Evolutionary conservation across 2,797 vertebrate genomes (phyloP), one percentile per base, ranked within the genome.

Genomic region (Oryzias sinensis): DNA sequence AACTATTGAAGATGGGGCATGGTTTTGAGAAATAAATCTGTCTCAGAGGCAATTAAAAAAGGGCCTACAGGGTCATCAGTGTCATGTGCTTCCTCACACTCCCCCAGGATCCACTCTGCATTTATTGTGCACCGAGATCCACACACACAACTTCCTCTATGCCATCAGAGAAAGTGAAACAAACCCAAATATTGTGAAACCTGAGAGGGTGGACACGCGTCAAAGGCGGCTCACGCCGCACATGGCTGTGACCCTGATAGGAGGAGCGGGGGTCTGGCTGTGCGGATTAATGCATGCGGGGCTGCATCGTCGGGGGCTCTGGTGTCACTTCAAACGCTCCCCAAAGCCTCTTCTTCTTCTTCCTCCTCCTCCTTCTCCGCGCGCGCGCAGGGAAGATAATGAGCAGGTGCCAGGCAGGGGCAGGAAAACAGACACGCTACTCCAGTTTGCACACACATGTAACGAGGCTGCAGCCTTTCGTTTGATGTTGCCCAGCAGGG

Each of bases 401-500:
- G 81, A 85, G 87, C 88, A 89, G 88, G 88, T 91, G 88, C 82
- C 87, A 85, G 75, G 65, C 87, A 85, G 75, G 65, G 72, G 80
- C 79, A 14, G 79, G 58, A 72, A 37, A 22, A 67, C 72, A 74
- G 72, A 79, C 81, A 65, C 5, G 70, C 52, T 59, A 59, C 77
- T 50, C 16, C 43, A 65, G 43, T 72, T 64, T 56, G 14, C 76
- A 59, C 81, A 72, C 81, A 72, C 81, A 82, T 68, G 73, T 60
- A 69, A 68, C 62, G 33, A 44, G 46, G 67, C 60, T 62, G 50
- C 70, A 62, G 68, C 53, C 47, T 11, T 3, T 27, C 62, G 60
- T 49, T 56, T 68, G 24, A 56, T 59, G 67, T 16, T 9, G 27
- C 20, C 57, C 5, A 42, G 33, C 17, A 20, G 25, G 67, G 43